Base-by-base conservation (phyloP, 1,140 invertebrate genomes). In the Tetragnatha versicolor region DNA sequence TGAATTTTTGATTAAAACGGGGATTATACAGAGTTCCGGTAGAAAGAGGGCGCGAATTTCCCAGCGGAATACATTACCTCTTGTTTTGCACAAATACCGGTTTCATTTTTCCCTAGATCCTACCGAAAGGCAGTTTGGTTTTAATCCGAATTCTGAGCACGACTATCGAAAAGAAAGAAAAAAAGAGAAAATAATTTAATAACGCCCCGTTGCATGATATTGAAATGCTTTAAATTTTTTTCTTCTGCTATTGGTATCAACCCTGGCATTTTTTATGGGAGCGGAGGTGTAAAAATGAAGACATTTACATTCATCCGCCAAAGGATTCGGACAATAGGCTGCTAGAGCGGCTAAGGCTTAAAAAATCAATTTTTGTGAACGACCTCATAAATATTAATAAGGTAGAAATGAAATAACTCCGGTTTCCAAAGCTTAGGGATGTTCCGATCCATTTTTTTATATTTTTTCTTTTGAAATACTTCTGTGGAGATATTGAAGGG, bases 341-440 rank as follows among this genome's bases (percentile, higher is more conserved):
- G 14, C 31, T 31, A 22, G 27, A 42, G 39, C 33, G 10, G 20
- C 35, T 22, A 25, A 45, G 37, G 31, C n/a, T 42, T 65, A 20
- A 22, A 65, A 65, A 65, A 65, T 65, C 61, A 65, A 65, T 65
- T 65, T 65, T 58, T 65, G 25, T 39, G 61, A 65, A 31, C 12
- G 42, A 65, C 22, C 25, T 65, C 61, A 65, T 65, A 65, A 65
- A 65, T 65, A 65, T 65, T 65, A 65, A 65, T 65, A 65, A 37
- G 61, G n/a, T 12, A 22, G 33, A n/a, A n/a, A n/a, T n/a, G n/a
- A n/a, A n/a, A n/a, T n/a, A n/a, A n/a, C n/a, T n/a, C n/a, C n/a
- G n/a, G n/a, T n/a, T n/a, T n/a, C n/a, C n/a, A n/a, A n/a, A n/a
- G n/a, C n/a, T n/a, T n/a, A n/a, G n/a, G n/a, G n/a, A n/a, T n/a